These are phyloP conservation scores for Streptopelia turtur DNA, from an alignment of 2,797 vertebrate genomes.

Conservation along the genomic window DNA sequence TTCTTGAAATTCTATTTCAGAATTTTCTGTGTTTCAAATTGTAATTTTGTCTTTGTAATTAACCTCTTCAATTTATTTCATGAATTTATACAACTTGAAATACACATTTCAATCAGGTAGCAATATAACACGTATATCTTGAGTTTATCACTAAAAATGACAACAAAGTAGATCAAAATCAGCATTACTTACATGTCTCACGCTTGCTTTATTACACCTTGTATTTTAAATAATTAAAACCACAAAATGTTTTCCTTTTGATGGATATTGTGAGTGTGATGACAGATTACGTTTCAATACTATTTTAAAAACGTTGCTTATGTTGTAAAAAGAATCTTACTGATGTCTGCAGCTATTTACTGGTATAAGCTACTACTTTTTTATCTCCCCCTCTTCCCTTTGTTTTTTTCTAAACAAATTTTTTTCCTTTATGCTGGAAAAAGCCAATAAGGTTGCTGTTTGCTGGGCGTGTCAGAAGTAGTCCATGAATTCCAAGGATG, in stretches of 20 bases:
- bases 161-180: not conserved
- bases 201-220: not conserved
- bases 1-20: not conserved
- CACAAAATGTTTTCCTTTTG: not conserved
- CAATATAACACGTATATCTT: not conserved
- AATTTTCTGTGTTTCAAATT: not conserved
- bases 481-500: not conserved
- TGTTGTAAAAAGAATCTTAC: not conserved
- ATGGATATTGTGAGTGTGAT: not conserved
- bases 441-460: not conserved
- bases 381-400: not conserved
- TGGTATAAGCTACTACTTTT: not conserved
- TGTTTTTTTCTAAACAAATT: not conserved
- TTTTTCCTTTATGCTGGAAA: not conserved
- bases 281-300: not conserved
- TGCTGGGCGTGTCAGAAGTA: not conserved
- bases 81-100: not conserved
- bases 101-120: not conserved
- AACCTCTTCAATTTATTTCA: not conserved
- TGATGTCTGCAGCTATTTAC: not conserved
- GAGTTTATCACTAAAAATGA: not conserved
- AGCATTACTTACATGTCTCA: not conserved
- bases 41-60: not conserved
- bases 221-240: not conserved
- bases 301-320: not conserved